Conservation (phyloP, 2,113 vertebrate species). For the Amazona guildingii region DNA sequence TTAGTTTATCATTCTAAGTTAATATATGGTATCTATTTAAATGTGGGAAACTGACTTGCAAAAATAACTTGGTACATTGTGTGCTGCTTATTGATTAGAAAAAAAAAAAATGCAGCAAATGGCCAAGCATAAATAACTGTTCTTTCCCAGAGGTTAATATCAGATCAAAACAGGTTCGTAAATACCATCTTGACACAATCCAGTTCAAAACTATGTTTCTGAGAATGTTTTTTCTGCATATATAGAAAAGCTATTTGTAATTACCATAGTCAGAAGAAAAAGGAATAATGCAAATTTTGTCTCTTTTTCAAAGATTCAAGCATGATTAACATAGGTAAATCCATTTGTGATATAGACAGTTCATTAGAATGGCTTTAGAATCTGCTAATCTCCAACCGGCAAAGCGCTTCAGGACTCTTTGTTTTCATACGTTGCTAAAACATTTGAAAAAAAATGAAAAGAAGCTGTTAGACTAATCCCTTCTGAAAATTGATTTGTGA, state of each 20-base stretch:
- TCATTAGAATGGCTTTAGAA: conserved; percentile 7
- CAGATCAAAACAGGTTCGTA: conserved; percentile 18
- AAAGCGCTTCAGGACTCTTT: not conserved
- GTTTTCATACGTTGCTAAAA: conserved; percentile 7
- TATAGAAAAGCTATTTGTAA: not conserved
- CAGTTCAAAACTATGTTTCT: not conserved
- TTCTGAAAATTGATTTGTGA: not conserved
- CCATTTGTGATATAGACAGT: not conserved
- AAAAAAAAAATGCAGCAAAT: not conserved
- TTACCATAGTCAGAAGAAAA: conserved; percentile 26
- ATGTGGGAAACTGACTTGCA: conserved; percentile 37
- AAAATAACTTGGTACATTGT: conserved; percentile 35
- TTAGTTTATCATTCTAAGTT: conserved; percentile 54
- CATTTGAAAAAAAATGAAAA: not conserved
- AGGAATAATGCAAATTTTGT: not conserved
- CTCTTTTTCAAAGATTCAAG: conserved; percentile 24
- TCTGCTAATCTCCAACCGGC: not conserved
- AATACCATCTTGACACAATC: not conserved
- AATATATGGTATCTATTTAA: conserved; percentile 43
- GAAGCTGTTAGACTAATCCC: not conserved
- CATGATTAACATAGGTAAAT: conserved; percentile 16
- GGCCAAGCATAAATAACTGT: not conserved
- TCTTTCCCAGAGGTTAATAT: conserved; percentile 3
- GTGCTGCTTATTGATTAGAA: conserved; percentile 5
- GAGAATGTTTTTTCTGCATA: not conserved